phyloP scores from a whole-genome alignment of 2,797 vertebrate species.

The Mareca penelope region DNA sequence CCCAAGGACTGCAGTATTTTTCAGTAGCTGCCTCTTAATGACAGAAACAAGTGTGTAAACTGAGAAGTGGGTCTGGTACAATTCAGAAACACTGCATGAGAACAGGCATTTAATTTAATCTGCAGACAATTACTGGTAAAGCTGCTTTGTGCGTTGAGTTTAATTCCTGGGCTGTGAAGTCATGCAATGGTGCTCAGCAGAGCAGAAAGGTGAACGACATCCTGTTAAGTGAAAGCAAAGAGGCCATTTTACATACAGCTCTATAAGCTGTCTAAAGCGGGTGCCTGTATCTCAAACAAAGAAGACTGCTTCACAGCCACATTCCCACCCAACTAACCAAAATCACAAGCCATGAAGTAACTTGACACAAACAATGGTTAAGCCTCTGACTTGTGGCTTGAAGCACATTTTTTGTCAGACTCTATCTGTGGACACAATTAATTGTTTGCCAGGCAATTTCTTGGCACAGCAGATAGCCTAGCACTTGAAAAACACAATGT shows the following conservation, averaged over 20 bases:
- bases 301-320: slow-evolving; percentile 43
- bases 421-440: slow-evolving; percentile 49
- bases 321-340: slow-evolving; percentile 14
- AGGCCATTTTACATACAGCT: slow-evolving; percentile 25
- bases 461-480: background rate
- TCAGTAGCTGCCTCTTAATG: background rate
- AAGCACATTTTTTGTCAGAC: slow-evolving; percentile 51
- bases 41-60: background rate
- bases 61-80: background rate
- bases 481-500: background rate
- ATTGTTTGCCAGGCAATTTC: background rate
- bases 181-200: slow-evolving; percentile 61
- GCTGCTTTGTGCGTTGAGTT: slow-evolving; percentile 34
- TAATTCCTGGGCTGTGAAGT: slow-evolving; percentile 70
- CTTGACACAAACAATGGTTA: slow-evolving; percentile 52
- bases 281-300: slow-evolving; percentile 18
- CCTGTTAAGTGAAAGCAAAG: slow-evolving; percentile 56
- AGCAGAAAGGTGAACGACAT: slow-evolving; percentile 71
- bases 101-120: slow-evolving; percentile 57
- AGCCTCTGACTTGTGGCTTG: slow-evolving; percentile 51
- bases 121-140: slow-evolving; percentile 37
- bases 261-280: slow-evolving; percentile 33
- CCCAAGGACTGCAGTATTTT: background rate
- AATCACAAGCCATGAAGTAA: slow-evolving; percentile 54
- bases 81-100: slow-evolving; percentile 4